Evolutionary conservation across 2,113 vertebrate genomes (phyloP).

Genomic region (Tragelaphus buxtoni): DNA sequence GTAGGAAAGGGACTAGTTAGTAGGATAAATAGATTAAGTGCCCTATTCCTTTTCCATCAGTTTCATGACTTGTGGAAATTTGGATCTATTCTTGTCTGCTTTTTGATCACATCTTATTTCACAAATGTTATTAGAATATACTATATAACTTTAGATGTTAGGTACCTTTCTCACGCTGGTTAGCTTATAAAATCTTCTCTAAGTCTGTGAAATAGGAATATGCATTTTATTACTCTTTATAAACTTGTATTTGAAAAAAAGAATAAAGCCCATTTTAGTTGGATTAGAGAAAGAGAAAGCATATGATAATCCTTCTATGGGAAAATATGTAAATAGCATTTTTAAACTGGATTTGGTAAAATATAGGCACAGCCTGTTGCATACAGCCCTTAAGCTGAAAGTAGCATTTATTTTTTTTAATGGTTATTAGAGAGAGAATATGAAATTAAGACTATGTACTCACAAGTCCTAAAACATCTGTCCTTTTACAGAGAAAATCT

Average conservation of each 20-base stretch:
- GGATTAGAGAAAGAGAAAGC: neutral
- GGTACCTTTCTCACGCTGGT: neutral
- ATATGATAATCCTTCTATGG: neutral
- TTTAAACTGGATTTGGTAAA: neutral
- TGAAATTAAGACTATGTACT: neutral
- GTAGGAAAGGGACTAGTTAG: neutral
- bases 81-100: neutral
- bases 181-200: neutral
- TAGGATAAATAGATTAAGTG: neutral
- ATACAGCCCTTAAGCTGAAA: neutral
- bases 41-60: neutral
- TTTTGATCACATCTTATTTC: neutral
- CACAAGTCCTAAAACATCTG: neutral
- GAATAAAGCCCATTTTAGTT: neutral
- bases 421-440: neutral
- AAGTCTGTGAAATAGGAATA: neutral
- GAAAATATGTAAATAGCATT: neutral
- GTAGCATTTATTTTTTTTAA: neutral
- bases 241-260: neutral
- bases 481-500: neutral
- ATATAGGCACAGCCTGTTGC: neutral
- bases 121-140: neutral
- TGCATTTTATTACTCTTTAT: neutral
- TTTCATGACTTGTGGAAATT: neutral
- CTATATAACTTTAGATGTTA: neutral